phyloP scores from a whole-genome alignment of 2,888 invertebrate genomes.

The Heliconius cydno region DNA sequence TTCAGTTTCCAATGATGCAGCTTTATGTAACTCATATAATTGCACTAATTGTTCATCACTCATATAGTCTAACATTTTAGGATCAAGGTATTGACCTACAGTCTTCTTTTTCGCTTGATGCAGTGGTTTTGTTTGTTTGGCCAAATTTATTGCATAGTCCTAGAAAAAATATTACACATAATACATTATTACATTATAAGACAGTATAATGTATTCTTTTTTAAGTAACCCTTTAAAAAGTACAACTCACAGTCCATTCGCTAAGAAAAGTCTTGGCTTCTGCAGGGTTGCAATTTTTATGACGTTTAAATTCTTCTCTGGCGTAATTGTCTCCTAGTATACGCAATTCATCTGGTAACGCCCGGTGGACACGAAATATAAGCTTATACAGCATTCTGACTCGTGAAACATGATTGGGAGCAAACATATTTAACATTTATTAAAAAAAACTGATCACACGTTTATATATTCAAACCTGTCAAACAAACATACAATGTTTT shows the following conservation, averaged over 20 bases:
- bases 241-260: constrained; percentile 91
- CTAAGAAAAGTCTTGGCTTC: constrained; percentile 91
- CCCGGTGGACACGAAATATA: constrained; percentile 90
- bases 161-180: constrained; percentile 63
- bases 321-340: constrained; percentile 90
- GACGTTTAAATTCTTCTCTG: constrained; percentile 92
- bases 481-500: not conserved
- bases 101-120: constrained; percentile 83
- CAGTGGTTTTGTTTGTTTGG: constrained; percentile 88
- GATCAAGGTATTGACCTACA: constrained; percentile 86
- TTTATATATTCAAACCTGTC: not conserved
- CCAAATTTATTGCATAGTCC: constrained; percentile 90
- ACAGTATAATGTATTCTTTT: not conserved
- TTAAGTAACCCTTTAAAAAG: not conserved
- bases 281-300: constrained; percentile 87
- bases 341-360: constrained; percentile 87
- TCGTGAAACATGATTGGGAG: constrained; percentile 81
- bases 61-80: constrained; percentile 86
- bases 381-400: constrained; percentile 90
- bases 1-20: constrained; percentile 67
- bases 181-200: not conserved
- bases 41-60: constrained; percentile 93
- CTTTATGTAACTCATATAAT: constrained; percentile 91
- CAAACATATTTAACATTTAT: constrained; percentile 15
- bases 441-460: not conserved